Percentiles rank a stretch among this genome's conserved stretches.
Conservation (phyloP, 1,140 invertebrate species). For the Ptiloglossa arizonensis region DNA sequence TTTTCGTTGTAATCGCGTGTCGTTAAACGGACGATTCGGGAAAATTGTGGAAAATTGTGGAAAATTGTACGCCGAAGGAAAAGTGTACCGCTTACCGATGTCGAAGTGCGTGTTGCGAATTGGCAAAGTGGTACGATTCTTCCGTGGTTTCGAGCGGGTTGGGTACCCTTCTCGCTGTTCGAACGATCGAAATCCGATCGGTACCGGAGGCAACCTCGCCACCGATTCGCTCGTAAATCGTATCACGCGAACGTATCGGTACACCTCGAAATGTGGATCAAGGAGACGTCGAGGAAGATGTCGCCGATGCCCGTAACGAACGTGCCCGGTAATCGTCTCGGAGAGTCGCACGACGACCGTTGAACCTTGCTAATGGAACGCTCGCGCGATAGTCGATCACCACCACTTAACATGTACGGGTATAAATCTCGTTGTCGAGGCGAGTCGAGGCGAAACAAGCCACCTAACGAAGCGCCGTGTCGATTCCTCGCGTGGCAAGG, state of each 20-base stretch:
- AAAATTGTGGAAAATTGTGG: too few species aligned
- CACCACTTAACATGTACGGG: slow-evolving; percentile 69
- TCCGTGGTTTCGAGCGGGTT: background rate
- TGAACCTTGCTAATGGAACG: slow-evolving; percentile 62
- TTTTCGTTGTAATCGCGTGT: too few species aligned
- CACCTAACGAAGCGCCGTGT: slow-evolving; percentile 70
- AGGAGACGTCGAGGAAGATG: background rate
- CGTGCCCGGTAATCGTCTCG: slow-evolving; percentile 37
- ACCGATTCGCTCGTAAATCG: too few species aligned
- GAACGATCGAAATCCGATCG: background rate
- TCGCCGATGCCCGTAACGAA: slow-evolving; percentile 26
- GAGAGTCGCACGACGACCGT: slow-evolving; percentile 40
- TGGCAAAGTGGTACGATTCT: too few species aligned
- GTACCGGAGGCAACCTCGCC: background rate
- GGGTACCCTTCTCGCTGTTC: too few species aligned
- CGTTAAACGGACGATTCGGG: too few species aligned
- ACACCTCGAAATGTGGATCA: background rate
- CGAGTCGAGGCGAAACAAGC: slow-evolving; percentile 50
- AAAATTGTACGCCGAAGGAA: too few species aligned
- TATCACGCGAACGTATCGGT: too few species aligned
- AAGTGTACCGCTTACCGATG: too few species aligned
- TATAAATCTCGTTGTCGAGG: slow-evolving; percentile 62
- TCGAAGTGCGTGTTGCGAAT: too few species aligned
- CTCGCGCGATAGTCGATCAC: slow-evolving; percentile 69
- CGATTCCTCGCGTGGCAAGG: slow-evolving; percentile 70